phyloP scores from a whole-genome alignment of 2,797 vertebrate species.

The Manis javanica region DNA sequence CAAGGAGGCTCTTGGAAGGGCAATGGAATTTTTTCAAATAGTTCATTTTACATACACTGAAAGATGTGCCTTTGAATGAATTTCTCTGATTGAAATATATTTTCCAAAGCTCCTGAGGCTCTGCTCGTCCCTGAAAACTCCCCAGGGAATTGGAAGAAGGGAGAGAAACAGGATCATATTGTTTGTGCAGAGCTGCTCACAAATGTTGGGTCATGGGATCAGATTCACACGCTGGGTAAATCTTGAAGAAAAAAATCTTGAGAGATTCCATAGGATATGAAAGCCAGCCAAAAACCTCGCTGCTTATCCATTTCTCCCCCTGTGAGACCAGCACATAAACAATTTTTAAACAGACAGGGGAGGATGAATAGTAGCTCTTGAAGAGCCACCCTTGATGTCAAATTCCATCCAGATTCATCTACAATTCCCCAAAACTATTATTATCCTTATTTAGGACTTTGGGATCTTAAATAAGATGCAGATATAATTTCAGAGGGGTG shows the following conservation, averaged over 20 bases:
- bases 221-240: slow-evolving; percentile 36
- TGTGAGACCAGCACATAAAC: background rate
- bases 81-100: slow-evolving; percentile 43
- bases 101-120: slow-evolving; percentile 20
- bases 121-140: slow-evolving; percentile 34
- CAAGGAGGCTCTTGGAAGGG: background rate
- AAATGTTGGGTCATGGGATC: background rate
- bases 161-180: slow-evolving; percentile 21
- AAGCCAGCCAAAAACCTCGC: background rate
- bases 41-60: background rate
- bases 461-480: background rate
- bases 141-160: background rate
- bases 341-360: background rate
- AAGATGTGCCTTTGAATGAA: slow-evolving; percentile 37
- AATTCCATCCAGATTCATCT: background rate
- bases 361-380: background rate
- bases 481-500: slow-evolving; percentile 48
- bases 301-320: background rate
- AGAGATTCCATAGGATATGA: slow-evolving; percentile 20
- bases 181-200: slow-evolving; percentile 37
- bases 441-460: slow-evolving; percentile 25
- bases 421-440: slow-evolving; percentile 46
- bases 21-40: background rate
- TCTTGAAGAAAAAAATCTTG: background rate
- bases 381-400: background rate